Conservation (phyloP, 2,888 invertebrate species). For the Spatulosminthurus flaviceps region DNA sequence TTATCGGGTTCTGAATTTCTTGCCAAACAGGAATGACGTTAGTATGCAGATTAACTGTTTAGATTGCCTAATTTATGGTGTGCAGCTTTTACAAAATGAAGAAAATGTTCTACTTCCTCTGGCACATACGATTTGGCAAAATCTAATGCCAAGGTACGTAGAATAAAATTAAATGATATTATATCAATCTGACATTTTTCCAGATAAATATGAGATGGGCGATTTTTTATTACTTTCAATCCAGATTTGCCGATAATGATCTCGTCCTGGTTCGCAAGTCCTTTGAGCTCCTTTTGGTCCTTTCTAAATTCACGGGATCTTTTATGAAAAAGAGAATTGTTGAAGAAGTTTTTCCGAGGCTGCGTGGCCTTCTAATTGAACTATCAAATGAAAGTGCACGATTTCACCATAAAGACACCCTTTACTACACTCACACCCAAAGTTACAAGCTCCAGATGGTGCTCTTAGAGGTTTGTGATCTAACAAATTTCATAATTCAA, state of each 20-base stretch:
- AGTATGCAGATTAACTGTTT: conserved; percentile 53
- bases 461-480: conserved; percentile 57
- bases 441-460: conserved; percentile 60
- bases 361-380: conserved; percentile 50
- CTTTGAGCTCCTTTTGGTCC: conserved; percentile 56
- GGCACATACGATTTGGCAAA: conserved; percentile 60
- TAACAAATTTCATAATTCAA: too few species aligned
- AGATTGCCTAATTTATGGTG: conserved; percentile 57
- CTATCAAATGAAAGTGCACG: conserved; percentile 53
- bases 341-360: conserved; percentile 60
- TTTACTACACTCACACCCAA: conserved; percentile 62
- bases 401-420: conserved; percentile 53
- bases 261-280: conserved; percentile 59
- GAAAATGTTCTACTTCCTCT: conserved; percentile 59
- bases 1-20: conserved; percentile 56
- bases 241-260: conserved; percentile 58
- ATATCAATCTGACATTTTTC: too few species aligned
- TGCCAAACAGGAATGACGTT: conserved; percentile 51
- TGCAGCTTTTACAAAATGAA: conserved; percentile 47
- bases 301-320: conserved; percentile 51
- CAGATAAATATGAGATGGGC: too few species aligned
- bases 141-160: conserved; percentile 57
- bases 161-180: neutral
- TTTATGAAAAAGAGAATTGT: conserved; percentile 60
- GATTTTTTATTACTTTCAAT: too few species aligned